Conservation (phyloP, 2,888 invertebrate species). For the Ichneumoninae sp. region DNA sequence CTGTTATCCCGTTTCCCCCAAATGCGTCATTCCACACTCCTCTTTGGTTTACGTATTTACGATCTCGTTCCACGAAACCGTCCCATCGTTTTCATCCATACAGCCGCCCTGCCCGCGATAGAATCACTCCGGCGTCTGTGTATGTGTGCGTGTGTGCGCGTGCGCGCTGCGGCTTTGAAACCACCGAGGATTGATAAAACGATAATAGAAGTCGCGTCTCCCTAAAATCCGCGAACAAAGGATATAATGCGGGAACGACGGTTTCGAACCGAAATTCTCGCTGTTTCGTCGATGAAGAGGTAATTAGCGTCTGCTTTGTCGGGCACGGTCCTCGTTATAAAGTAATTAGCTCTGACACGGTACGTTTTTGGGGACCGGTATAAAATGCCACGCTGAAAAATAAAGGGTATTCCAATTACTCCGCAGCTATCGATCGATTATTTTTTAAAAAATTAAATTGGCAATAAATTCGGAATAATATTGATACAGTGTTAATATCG, state of each 20-base stretch:
- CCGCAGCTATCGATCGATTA: neutral
- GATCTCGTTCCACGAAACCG: constrained; percentile 8
- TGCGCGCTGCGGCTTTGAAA: neutral
- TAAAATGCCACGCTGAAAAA: neutral
- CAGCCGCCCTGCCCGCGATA: neutral
- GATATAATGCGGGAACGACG: neutral
- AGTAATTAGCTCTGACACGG: constrained; percentile 50
- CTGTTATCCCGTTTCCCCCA: constrained; percentile 4
- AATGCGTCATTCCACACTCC: neutral
- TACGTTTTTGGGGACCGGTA: neutral
- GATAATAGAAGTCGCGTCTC: neutral
- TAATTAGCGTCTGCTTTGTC: constrained; percentile 49
- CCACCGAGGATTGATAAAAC: constrained; percentile 12
- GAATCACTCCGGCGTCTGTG: neutral
- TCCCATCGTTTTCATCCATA: neutral
- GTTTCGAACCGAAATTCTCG: neutral
- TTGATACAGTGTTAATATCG: neutral
- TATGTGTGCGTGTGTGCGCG: neutral
- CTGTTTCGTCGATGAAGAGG: constrained; percentile 1
- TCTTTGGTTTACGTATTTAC: constrained; percentile 12
- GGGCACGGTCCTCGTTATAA: constrained; percentile 50
- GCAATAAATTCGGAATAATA: neutral
- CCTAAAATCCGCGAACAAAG: neutral
- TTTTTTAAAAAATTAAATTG: neutral
- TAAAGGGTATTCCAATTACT: neutral